Evolutionary conservation across 2,797 vertebrate genomes (phyloP).

Genomic region (Pipistrellus pipistrellus): DNA sequence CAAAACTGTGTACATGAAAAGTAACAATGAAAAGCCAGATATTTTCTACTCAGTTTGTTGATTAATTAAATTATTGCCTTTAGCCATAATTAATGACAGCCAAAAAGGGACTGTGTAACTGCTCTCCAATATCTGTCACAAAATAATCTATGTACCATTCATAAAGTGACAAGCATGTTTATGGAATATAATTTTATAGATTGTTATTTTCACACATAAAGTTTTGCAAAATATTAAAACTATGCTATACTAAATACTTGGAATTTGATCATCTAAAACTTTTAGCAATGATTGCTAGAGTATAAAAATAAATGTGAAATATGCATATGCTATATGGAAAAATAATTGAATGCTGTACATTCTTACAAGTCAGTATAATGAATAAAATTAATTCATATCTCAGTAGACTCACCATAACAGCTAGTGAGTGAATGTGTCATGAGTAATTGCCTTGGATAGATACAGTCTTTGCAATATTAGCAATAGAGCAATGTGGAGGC

Average conservation of each 20-base stretch:
- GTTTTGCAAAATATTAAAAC: conserved; percentile 15
- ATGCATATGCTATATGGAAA: neutral
- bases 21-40: conserved; percentile 25
- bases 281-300: neutral
- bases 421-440: neutral
- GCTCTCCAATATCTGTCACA: neutral
- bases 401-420: neutral
- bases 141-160: neutral
- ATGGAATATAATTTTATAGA: neutral
- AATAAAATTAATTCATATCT: neutral
- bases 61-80: conserved; percentile 51
- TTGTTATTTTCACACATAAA: neutral
- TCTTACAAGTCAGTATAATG: neutral
- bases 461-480: neutral
- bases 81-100: neutral
- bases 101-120: neutral
- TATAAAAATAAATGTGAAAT: neutral
- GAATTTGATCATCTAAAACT: neutral
- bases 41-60: neutral
- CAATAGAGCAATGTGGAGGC: neutral
- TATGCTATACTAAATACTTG: neutral
- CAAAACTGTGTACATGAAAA: neutral
- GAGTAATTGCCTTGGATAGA: neutral
- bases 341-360: neutral
- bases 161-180: neutral